Evolutionary conservation across 2,113 vertebrate genomes (phyloP), one percentile per base, ranked within the genome.

Genomic region (Leptobrachium leishanense): DNA sequence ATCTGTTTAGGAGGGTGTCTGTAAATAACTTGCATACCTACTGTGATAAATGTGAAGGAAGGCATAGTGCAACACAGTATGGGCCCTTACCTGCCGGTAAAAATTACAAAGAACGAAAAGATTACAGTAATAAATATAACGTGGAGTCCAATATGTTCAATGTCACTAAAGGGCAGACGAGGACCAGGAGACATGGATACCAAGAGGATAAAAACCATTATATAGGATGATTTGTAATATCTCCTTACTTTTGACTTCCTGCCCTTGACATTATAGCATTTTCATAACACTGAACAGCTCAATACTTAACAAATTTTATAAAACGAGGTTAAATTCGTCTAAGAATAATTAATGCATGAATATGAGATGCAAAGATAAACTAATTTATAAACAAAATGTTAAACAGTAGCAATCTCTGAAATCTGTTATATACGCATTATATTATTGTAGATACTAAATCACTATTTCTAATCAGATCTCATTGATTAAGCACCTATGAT

Each of bases 81-180:
- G 3, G 4, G 65, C 4, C 65, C 3, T 6, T 68, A 11, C 43
- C 8, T 68, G 39, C 66, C 8, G 66, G 31, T 42, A 2, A 41
- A 68, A 68, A 68, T 40, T 68, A 41, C 43, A 68, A 20, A 43
- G 66, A 12, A 43, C 13, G 43, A 7, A 68, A 42, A 68, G 46
- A 68, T 68, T 68, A 68, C 6, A 68, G 39, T 43, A 68, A 68
- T 65, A 68, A 42, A 68, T 40, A 68, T 13, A 59, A 68, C 0
- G 39, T 68, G 66, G 11, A 41, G 66, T 13, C n/a, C 63, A 65
- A 65, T 41, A 65, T 65, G 15, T 39, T 31, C 31, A 65, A 41
- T 65, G 40, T 68, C 39, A 41, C 8, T 43, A 43, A 43, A 11
- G 66, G 40, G 9, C 40, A 12, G 66, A 43, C 39, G 4, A 65